phyloP scores from a whole-genome alignment of 1,140 invertebrate species.

The Camponotus vicinus region DNA sequence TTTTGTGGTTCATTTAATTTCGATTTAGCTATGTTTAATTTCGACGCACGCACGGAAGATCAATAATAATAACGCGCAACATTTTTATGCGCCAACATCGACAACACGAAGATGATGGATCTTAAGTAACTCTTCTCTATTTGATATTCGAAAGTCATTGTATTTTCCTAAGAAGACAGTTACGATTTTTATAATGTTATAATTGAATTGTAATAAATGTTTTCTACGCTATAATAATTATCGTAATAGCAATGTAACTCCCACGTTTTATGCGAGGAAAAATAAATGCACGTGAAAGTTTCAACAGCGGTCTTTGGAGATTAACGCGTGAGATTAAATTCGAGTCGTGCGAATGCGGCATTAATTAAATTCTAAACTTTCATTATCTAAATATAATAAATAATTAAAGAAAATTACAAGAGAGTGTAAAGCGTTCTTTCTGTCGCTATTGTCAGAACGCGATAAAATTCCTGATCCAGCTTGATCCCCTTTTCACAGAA shows the following conservation, averaged over 20 bases:
- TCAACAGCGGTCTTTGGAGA: constrained; percentile 31
- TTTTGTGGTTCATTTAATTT: no score
- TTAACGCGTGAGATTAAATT: constrained; percentile 52
- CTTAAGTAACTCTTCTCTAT: neutral
- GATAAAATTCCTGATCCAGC: constrained; percentile 36
- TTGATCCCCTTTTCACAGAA: constrained; percentile 68
- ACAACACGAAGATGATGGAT: neutral
- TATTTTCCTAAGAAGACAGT: neutral
- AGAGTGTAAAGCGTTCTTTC: neutral
- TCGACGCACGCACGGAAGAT: neutral
- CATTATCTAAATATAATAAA: neutral
- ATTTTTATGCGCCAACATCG: neutral
- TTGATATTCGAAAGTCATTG: neutral
- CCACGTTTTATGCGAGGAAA: neutral
- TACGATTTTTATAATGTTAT: neutral
- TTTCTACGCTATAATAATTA: neutral
- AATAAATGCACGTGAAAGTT: constrained; percentile 63
- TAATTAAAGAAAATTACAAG: neutral
- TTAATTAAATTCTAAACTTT: constrained; percentile 31
- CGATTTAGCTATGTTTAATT: neutral
- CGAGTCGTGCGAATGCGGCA: constrained; percentile 54
- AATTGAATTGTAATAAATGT: neutral
- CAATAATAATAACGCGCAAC: neutral
- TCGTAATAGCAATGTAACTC: constrained; percentile 6
- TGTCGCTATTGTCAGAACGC: neutral